Evolutionary conservation across 23 tunicate species (phyloP).

Genomic region (Halocynthia aurantium): DNA sequence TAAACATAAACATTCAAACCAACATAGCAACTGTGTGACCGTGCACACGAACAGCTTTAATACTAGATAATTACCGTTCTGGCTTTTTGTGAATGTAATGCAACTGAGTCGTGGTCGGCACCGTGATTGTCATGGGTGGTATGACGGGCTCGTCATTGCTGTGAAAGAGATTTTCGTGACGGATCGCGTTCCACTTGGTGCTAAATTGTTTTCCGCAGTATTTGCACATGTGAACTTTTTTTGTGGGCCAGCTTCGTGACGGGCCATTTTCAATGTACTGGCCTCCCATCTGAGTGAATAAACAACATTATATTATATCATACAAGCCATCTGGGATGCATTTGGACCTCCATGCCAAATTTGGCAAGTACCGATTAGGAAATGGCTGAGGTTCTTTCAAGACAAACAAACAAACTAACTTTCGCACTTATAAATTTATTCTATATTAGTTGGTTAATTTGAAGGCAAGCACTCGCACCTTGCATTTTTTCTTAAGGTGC

Average conservation of each 20-base stretch:
- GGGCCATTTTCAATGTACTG: background rate
- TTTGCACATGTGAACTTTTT: constrained; percentile 76
- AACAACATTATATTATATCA: background rate
- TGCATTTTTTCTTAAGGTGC: constrained; percentile 18
- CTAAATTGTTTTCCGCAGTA: constrained; percentile 88
- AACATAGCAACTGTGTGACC: too few relatives aligned
- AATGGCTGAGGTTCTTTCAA: too few relatives aligned
- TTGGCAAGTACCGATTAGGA: too few relatives aligned
- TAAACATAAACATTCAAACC: too few relatives aligned
- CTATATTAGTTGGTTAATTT: too few relatives aligned
- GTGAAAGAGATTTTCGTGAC: constrained; percentile 79
- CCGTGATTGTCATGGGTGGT: constrained; percentile 7
- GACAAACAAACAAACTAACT: too few relatives aligned
- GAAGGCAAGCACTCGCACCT: constrained; percentile 5
- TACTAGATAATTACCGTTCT: constrained; percentile 46
- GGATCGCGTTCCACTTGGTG: constrained; percentile 90
- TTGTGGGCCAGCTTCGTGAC: constrained; percentile 20
- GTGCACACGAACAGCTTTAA: too few relatives aligned
- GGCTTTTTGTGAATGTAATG: constrained; percentile 45
- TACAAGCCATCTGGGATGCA: background rate
- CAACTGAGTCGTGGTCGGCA: background rate
- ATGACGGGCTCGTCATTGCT: constrained; percentile 63
- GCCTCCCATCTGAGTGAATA: background rate
- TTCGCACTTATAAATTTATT: too few relatives aligned
- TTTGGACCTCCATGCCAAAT: too few relatives aligned